A percentile compares a stretch with the other conserved stretches of the same genome.
These are phyloP conservation scores for Heterodera schachtii DNA, from an alignment of 1,140 invertebrate genomes.

Conservation along the genomic window DNA sequence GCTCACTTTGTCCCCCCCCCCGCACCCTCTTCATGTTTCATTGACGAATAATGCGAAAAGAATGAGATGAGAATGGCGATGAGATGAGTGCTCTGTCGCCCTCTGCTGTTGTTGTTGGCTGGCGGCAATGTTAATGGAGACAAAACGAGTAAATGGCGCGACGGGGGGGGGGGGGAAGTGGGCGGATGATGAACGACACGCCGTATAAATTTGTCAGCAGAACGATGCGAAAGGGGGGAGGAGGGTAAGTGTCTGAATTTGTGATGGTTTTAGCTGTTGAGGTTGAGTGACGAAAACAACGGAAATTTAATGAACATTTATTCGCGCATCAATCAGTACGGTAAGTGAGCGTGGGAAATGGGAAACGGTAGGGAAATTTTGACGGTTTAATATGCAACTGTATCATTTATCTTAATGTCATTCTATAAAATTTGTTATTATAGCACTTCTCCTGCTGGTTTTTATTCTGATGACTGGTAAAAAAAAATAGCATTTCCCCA, in stretches of 20 bases:
- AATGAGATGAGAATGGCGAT: constrained; percentile 1
- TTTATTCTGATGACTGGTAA: no score
- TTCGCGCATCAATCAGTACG: no score
- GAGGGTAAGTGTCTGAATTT: no score
- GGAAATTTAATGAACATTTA: no score
- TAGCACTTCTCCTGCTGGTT: no score
- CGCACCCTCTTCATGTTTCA: constrained; percentile 8
- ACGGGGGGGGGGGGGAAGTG: background rate
- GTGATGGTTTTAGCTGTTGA: no score
- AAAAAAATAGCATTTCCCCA: no score
- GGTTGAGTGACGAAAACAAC: no score
- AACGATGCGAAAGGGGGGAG: background rate
- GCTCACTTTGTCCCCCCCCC: background rate
- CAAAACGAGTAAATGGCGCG: constrained; percentile 21
- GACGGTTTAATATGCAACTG: no score
- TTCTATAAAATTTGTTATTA: no score
- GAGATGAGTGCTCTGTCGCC: constrained; percentile 3
- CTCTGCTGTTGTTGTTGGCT: background rate
- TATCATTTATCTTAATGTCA: no score
- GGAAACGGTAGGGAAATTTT: background rate
- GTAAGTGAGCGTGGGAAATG: background rate
- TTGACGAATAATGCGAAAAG: constrained; percentile 2
- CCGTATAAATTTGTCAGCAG: no score
- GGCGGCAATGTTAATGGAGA: constrained; percentile 20
- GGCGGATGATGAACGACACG: background rate